phyloP scores from a whole-genome alignment of 2,888 invertebrate genomes.

The Steromphala cineraria region DNA sequence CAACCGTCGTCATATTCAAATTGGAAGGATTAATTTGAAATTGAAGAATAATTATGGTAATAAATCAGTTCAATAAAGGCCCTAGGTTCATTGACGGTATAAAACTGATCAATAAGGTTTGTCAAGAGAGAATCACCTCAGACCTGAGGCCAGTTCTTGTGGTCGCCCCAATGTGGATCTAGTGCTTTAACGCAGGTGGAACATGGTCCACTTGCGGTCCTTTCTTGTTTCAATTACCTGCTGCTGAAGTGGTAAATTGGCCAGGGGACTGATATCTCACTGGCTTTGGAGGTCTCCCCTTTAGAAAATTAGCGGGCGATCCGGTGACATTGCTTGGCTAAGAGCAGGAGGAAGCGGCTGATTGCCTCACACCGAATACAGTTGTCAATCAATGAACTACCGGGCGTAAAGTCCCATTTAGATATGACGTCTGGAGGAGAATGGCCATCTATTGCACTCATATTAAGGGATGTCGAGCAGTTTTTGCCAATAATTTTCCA shows the following conservation, averaged over 20 bases:
- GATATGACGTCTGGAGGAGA: neutral
- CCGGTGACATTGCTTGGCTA: neutral
- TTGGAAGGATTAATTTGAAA: too few species aligned
- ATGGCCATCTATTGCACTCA: too few species aligned
- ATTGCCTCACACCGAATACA: neutral
- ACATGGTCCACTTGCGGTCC: neutral
- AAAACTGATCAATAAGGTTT: too few species aligned
- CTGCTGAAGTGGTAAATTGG: neutral
- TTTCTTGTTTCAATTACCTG: neutral
- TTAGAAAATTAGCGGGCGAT: neutral
- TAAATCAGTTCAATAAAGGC: too few species aligned
- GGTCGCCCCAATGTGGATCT: too few species aligned
- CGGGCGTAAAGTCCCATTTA: neutral
- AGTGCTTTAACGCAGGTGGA: too few species aligned
- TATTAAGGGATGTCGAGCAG: too few species aligned
- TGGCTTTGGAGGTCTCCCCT: neutral
- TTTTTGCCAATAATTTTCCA: too few species aligned
- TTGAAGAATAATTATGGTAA: too few species aligned
- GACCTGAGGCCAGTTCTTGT: neutral
- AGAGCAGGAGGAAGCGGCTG: neutral
- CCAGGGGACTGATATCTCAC: neutral
- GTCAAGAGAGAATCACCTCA: neutral
- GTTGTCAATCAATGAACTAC: neutral
- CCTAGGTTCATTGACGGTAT: too few species aligned
- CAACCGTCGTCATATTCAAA: too few species aligned